Base-by-base conservation (phyloP, 35 echinoderm and acorn worm genomes). In the Heliocidaris tuberculata region DNA sequence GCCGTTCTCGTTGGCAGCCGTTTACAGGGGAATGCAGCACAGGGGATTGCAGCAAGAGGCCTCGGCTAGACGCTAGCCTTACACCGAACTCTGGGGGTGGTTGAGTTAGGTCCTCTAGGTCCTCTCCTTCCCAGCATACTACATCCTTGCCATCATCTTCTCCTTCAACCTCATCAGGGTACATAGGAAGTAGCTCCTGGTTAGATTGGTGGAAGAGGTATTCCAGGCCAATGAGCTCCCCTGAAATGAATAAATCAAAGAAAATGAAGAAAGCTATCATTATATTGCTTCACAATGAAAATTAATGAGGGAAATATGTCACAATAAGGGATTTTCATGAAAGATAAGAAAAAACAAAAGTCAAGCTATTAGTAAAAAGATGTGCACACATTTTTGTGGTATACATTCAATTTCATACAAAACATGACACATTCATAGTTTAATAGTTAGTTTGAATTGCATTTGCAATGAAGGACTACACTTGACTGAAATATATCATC, bases 161-260 rank as follows among this genome's bases (percentile, higher is more conserved):
- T 31, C 32, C 89, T 6, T 95, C 90, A 9, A 48, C 90, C 30
- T 96, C 95, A n/a, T 71, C 89, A 24, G 31, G 30, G 13, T 85
- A 32, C 52, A 93, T 71, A n/a, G 86, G 52, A 17, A 50, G 47
- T 10, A 87, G 78, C 48, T 32, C 92, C 35, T 32, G 49, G 48
- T 88, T 88, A 27, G 88, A 94, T 56, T 98, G 97, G 50, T 93
- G 47, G 71, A 86, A 96, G 8, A 98, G 93, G 88, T 96, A 98
- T 59, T 98, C 96, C 1, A 98, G 94, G 32, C 97, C 97, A 59
- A 98, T 96, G 29, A 88, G 85, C 93, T 98, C 97, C 59, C 95
- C 97, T 94, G 94, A 54, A 89, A 12, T 50, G 31, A 32, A 94
- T 60, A 59, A 1, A 42, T 12, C 2, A 15, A 4, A 35, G 49